Percentiles rank a stretch among this genome's conserved stretches.
Evolutionary conservation across 1,140 invertebrate species (phyloP).

Genomic region (Drosophila lacertosa): DNA sequence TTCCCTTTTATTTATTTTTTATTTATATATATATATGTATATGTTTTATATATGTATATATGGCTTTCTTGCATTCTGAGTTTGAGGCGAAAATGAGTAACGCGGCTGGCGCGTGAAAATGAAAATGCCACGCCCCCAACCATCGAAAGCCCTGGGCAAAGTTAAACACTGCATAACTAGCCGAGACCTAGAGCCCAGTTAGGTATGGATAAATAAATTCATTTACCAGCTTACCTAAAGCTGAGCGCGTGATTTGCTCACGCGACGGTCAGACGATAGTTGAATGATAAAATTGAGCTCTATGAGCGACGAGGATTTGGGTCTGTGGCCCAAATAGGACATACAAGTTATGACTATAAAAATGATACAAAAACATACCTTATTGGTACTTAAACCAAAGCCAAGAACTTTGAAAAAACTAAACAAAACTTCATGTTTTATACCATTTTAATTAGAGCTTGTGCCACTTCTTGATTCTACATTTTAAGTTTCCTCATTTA

Average conservation of each 20-base stretch:
- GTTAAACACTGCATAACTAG: slow-evolving; percentile 79
- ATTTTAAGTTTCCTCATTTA: no score
- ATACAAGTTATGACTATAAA: no score
- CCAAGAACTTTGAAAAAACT: no score
- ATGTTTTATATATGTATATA: slow-evolving; percentile 20
- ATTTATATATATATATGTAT: slow-evolving; percentile 24
- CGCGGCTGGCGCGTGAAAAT: slow-evolving; percentile 72
- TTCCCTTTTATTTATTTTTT: slow-evolving; percentile 65
- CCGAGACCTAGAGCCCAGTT: slow-evolving; percentile 39
- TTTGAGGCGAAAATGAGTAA: slow-evolving; percentile 73
- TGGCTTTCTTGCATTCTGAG: slow-evolving; percentile 33
- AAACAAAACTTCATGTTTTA: no score
- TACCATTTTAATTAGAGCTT: no score
- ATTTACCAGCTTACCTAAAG: slow-evolving; percentile 8
- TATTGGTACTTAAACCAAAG: no score
- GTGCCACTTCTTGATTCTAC: no score
- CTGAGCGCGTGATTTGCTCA: slow-evolving; percentile 7
- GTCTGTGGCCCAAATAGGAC: no score
- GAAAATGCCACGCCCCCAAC: slow-evolving; percentile 61
- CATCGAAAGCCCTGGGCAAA: slow-evolving; percentile 51
- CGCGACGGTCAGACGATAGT: background rate
- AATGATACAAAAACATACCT: no score
- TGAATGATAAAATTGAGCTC: no score
- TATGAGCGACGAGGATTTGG: no score
- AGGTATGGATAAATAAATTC: slow-evolving; percentile 19